A percentile compares a stretch with the other conserved stretches of the same genome.
These are phyloP conservation scores for human DNA, from an alignment of 2,113 vertebrate genomes.

Conservation along the genomic window GRCh38 chr7:100979001-100979500, in stretches of 20 bases:
- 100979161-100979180: background rate
- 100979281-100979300: background rate
- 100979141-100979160: background rate
- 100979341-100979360: background rate
- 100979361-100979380: background rate
- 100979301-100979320: background rate
- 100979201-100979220: background rate
- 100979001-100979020: too few species aligned
- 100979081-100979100: too few species aligned
- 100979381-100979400: background rate
- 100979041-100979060: too few species aligned
- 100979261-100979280: background rate
- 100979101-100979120: too few species aligned
- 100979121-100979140: background rate
- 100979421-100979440: background rate
- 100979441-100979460: too few species aligned
- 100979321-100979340: background rate
- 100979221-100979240: background rate
- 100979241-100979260: background rate
- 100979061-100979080: too few species aligned
- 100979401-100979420: background rate
- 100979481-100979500: too few species aligned
- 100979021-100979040: too few species aligned
- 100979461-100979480: too few species aligned
- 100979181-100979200: background rate